phyloP scores from a whole-genome alignment of 2,888 invertebrate genomes.

The Synergus itoensis region DNA sequence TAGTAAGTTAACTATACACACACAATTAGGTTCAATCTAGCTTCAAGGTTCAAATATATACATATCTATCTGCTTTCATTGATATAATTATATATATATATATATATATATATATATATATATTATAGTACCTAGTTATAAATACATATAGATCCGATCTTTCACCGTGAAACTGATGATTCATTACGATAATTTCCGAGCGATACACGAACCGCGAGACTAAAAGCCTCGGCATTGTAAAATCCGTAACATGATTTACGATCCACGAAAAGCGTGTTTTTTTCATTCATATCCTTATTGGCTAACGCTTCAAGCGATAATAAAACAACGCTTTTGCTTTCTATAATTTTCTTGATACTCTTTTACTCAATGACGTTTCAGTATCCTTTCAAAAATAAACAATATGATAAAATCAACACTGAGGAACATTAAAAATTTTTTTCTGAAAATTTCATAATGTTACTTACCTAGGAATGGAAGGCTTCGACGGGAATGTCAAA shows the following conservation, averaged over 20 bases:
- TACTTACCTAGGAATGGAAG: not conserved
- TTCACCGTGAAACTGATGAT: slow-evolving; percentile 14
- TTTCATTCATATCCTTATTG: not conserved
- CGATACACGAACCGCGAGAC: not conserved
- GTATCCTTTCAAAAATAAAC: not conserved
- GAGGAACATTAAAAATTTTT: too few relatives aligned
- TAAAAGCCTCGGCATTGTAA: not conserved
- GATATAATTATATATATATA: not conserved
- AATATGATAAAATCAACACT: too few relatives aligned
- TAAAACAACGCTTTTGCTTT: not conserved
- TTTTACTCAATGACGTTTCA: not conserved
- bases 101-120: not conserved
- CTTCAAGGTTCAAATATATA: not conserved
- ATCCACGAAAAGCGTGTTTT: slow-evolving; percentile 10
- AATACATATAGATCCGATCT: slow-evolving; percentile 2
- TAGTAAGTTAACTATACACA: not conserved
- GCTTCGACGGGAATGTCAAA: not conserved
- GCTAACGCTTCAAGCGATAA: not conserved
- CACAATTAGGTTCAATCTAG: not conserved
- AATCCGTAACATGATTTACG: slow-evolving; percentile 14
- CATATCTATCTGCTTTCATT: not conserved
- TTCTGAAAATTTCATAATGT: not conserved
- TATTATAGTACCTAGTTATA: not conserved
- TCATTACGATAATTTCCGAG: slow-evolving; percentile 19
- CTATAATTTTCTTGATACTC: not conserved